A percentile compares a stretch with the other conserved stretches of the same genome.
Conservation (phyloP, 1,140 invertebrate species). For the Tribolium madens region DNA sequence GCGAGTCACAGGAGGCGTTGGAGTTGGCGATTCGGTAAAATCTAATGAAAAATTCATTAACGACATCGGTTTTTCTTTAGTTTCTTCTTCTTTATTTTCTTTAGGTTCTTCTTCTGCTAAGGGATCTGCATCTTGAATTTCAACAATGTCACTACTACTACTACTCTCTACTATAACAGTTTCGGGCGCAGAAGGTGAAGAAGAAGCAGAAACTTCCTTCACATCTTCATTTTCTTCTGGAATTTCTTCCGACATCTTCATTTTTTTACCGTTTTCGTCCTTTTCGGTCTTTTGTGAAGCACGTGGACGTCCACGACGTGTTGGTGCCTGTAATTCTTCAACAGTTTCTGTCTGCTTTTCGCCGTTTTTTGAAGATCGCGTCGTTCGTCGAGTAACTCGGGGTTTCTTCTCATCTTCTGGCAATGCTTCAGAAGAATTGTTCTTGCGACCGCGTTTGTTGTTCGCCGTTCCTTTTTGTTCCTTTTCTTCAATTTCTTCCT, state of each 20-base stretch:
- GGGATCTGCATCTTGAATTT: conserved; percentile 47
- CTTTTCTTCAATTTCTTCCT: conserved; percentile 3
- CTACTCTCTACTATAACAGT: conserved; percentile 37
- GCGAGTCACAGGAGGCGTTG: conserved; percentile 41
- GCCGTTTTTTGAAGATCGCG: neutral
- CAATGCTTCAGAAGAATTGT: conserved; percentile 27
- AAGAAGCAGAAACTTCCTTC: neutral
- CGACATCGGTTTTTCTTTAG: conserved; percentile 7
- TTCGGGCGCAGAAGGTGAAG: neutral
- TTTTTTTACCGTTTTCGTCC: conserved; percentile 5
- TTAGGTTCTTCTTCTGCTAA: conserved; percentile 49
- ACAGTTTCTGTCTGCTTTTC: conserved; percentile 46
- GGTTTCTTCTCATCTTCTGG: neutral
- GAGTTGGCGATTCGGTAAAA: conserved; percentile 61
- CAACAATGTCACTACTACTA: conserved; percentile 23
- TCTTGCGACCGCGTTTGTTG: conserved; percentile 10
- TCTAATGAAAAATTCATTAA: conserved; percentile 52
- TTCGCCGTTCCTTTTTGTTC: neutral
- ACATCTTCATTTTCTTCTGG: neutral
- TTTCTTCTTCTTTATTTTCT: conserved; percentile 12
- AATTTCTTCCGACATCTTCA: conserved; percentile 3
- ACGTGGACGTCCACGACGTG: conserved; percentile 28
- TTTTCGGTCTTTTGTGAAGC: conserved; percentile 2
- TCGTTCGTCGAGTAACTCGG: neutral
- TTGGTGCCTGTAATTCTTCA: conserved; percentile 41